phyloP scores from a whole-genome alignment of 2,113 vertebrate species.

The Spea bombifrons region DNA sequence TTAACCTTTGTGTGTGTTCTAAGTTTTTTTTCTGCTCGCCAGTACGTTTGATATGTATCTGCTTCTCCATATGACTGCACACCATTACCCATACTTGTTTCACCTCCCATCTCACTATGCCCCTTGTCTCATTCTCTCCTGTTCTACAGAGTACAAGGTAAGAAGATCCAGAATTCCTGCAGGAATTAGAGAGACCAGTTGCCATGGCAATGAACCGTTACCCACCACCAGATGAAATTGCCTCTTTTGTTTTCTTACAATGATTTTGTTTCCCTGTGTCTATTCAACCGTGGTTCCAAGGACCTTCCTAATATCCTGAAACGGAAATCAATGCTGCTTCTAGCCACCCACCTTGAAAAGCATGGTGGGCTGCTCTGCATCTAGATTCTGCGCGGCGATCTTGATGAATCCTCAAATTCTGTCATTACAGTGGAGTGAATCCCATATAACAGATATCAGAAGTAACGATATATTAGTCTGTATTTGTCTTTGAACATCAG shows the following conservation, averaged over 20 bases:
- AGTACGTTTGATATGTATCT: no score
- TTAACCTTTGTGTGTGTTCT: no score
- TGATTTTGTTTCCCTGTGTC: neutral
- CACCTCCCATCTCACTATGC: neutral
- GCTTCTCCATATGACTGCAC: no score
- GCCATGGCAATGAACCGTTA: constrained; percentile 36
- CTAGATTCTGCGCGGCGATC: neutral
- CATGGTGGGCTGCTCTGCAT: neutral
- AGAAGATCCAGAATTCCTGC: constrained; percentile 47
- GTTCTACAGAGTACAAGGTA: constrained; percentile 89
- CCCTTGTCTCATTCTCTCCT: constrained; percentile 53
- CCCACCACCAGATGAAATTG: neutral
- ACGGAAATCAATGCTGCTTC: constrained; percentile 15
- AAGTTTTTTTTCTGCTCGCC: no score
- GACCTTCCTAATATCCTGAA: constrained; percentile 18
- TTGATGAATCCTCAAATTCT: no score
- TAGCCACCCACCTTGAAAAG: neutral
- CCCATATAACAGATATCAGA: no score
- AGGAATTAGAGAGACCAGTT: constrained; percentile 34
- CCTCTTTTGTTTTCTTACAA: neutral
- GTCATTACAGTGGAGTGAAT: no score
- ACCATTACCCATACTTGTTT: no score
- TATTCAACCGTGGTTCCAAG: constrained; percentile 1
- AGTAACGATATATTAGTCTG: no score
- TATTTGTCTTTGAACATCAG: no score